Evolutionary conservation across 1,140 invertebrate species (phyloP).

Genomic region (Caenorhabditis tropicalis): DNA sequence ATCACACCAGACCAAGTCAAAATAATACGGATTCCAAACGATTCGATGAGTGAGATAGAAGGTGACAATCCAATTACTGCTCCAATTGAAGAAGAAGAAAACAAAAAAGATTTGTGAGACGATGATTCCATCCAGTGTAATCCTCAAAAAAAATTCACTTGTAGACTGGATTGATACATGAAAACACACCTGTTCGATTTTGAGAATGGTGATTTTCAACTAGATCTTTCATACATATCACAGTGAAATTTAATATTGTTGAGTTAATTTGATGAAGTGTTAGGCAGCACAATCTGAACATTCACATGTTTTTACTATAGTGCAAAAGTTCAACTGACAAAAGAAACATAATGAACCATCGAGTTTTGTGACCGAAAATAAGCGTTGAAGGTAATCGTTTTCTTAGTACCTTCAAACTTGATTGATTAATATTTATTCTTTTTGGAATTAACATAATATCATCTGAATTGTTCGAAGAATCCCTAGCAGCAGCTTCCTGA

Average conservation of each 20-base stretch:
- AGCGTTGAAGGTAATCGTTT: neutral
- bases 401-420: no score
- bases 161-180: neutral
- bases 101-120: neutral
- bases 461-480: no score
- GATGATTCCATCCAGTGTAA: neutral
- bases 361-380: neutral
- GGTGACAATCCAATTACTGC: neutral
- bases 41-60: neutral
- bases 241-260: neutral
- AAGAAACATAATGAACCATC: neutral
- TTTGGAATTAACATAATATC: neutral
- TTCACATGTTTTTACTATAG: neutral
- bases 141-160: neutral
- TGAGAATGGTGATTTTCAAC: neutral
- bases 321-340: neutral
- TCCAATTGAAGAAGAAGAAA: neutral
- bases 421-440: no score
- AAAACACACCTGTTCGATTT: neutral
- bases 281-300: neutral
- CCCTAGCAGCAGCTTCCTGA: no score
- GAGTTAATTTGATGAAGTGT: neutral
- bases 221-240: slow-evolving; percentile 27
- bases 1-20: neutral
- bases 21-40: neutral